Conservation (phyloP, 1,140 invertebrate species). For the Drosophila orosa region DNA sequence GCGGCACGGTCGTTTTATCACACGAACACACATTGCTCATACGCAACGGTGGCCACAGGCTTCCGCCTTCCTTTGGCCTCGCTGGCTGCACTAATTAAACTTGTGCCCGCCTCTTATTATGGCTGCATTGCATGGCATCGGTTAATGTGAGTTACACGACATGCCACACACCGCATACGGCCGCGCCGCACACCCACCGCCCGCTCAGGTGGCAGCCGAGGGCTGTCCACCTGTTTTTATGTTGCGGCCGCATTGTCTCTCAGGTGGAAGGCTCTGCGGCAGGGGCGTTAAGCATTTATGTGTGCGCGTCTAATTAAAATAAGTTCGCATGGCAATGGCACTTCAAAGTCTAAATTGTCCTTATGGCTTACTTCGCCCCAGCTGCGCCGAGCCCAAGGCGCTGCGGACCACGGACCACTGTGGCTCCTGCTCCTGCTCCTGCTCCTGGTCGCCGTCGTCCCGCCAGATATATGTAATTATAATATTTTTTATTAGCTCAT, state of each 20-base stretch:
- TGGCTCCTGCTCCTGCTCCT: constrained; percentile 12
- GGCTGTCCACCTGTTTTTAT: constrained; percentile 66
- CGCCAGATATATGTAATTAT: constrained; percentile 77
- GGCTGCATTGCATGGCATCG: constrained; percentile 81
- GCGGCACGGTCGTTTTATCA: constrained; percentile 72
- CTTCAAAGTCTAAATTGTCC: constrained; percentile 82
- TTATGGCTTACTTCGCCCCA: constrained; percentile 76
- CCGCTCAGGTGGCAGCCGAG: constrained; percentile 11
- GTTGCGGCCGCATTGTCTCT: constrained; percentile 67
- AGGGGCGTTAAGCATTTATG: constrained; percentile 76
- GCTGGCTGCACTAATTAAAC: constrained; percentile 80
- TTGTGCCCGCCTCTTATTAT: constrained; percentile 79
- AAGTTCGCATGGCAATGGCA: constrained; percentile 81
- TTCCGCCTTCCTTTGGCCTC: constrained; percentile 62
- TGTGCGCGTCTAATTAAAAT: constrained; percentile 80
- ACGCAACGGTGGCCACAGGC: constrained; percentile 78
- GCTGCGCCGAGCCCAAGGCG: constrained; percentile 51
- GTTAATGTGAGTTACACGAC: constrained; percentile 78
- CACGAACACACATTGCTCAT: constrained; percentile 81
- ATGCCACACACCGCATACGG: constrained; percentile 21
- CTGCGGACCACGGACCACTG: constrained; percentile 24
- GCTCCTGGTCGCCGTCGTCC: constrained; percentile 10
- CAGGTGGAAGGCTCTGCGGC: constrained; percentile 53
- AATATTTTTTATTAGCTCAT: constrained; percentile 84
- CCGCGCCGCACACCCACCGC: background rate